Evolutionary conservation across 1,140 invertebrate species (phyloP).

Genomic region (Sycobia sp.): DNA sequence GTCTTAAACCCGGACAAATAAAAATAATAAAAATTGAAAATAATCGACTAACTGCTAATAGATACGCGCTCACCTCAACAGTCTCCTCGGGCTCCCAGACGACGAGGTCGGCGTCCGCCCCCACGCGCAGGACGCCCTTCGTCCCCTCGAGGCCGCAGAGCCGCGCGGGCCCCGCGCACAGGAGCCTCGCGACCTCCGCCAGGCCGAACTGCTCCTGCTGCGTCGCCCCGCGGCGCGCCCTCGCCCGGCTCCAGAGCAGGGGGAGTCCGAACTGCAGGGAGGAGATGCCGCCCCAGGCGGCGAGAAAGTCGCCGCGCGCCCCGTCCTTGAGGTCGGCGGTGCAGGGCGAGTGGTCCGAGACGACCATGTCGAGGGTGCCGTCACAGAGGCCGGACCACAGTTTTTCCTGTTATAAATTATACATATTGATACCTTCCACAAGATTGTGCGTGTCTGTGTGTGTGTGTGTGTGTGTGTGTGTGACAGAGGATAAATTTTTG

Average conservation of each 20-base stretch:
- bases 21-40: neutral
- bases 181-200: slow-evolving; percentile 62
- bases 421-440: too few relatives aligned
- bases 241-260: slow-evolving; percentile 70
- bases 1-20: too few relatives aligned
- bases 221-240: too few relatives aligned
- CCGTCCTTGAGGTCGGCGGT: slow-evolving; percentile 68
- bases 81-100: slow-evolving; percentile 70
- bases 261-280: slow-evolving; percentile 75
- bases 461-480: too few relatives aligned
- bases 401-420: slow-evolving; percentile 59
- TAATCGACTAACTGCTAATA: too few relatives aligned
- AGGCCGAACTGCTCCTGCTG: too few relatives aligned
- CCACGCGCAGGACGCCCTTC: slow-evolving; percentile 67
- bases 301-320: slow-evolving; percentile 70
- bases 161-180: slow-evolving; percentile 67
- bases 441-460: too few relatives aligned
- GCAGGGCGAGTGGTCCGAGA: slow-evolving; percentile 78
- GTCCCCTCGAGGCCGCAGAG: slow-evolving; percentile 65
- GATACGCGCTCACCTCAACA: slow-evolving; percentile 61
- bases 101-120: slow-evolving; percentile 75
- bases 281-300: slow-evolving; percentile 76
- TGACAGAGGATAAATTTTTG: too few relatives aligned
- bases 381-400: slow-evolving; percentile 68
- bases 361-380: slow-evolving; percentile 68